Percentiles rank a stretch among this genome's conserved stretches.
Evolutionary conservation across 2,888 invertebrate species (phyloP).

Genomic region (Orchesellides sinensis): DNA sequence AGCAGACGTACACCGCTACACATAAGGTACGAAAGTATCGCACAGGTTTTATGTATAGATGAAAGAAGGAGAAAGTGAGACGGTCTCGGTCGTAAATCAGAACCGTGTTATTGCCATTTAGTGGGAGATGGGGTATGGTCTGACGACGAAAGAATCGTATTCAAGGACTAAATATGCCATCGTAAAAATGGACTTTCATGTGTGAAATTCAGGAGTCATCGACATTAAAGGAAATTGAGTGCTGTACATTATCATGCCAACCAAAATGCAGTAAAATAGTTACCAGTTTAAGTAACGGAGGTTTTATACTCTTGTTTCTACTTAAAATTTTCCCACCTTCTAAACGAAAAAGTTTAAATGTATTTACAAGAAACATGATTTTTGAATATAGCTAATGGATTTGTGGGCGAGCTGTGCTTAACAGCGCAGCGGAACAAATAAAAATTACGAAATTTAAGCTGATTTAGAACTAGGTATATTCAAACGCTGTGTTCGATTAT

Average conservation of each 20-base stretch:
- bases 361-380: no score
- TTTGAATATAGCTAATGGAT: no score
- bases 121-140: conserved; percentile 75
- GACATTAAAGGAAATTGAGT: conserved; percentile 76
- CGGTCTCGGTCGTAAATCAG: conserved; percentile 76
- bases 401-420: no score
- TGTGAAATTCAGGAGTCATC: conserved; percentile 76
- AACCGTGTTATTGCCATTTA: conserved; percentile 76
- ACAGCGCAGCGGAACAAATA: no score
- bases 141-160: conserved; percentile 69
- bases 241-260: conserved; percentile 73
- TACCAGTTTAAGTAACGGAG: background rate
- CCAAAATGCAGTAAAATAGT: background rate
- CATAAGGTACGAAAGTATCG: no score
- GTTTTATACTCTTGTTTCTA: background rate
- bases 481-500: no score
- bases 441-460: no score
- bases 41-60: conserved; percentile 38
- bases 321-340: no score
- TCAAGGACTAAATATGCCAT: conserved; percentile 75
- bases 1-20: no score
- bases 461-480: no score
- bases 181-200: conserved; percentile 76
- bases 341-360: no score
- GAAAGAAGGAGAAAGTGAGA: conserved; percentile 67